Base-by-base conservation (phyloP, 2,888 invertebrate genomes). In the Latrodectus hesperus region DNA sequence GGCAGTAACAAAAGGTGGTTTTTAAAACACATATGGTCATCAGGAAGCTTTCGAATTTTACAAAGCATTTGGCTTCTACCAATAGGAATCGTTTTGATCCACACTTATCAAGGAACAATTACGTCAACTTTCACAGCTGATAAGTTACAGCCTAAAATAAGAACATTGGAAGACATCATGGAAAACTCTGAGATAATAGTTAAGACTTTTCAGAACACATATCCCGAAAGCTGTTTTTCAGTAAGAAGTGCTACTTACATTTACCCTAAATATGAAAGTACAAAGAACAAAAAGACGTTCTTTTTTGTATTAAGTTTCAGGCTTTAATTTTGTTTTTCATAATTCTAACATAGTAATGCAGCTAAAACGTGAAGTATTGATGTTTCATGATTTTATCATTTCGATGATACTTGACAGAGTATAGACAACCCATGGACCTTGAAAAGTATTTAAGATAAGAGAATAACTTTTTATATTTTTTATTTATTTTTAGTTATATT, bases 101-200 rank as follows among this genome's bases (percentile, higher is more conserved):
- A 75, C n/a, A 51, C 76, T 5, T 86, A 80, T 17, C 80, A 86
- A 53, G 79, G 80, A 9, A 17, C 53, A 16, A 86, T 86, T 10
- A 55, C 64, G 14, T 86, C 80, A 9, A 53, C 80, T 10, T 86
- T 80, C 52, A 64, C 85, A 8, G 49, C 60, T 0, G 80, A 80
- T 10, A 86, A 71, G 22, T 10, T 86, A 22, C 74, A 80, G 49
- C 85, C 84, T 14, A 52, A 38, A 65, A 70, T 86, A 9, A 11
- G 22, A 8, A 60, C 75, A 2, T 22, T 80, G 4, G 85, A 80
- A 14, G 75, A 80, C 22, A 52, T 86, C 16, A 11, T 74, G 26
- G 22, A 55, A 10, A 60, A 80, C 17, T 64, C 12, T 8, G 52
- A 26, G 16, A 22, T 80, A 16, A 17, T 3, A 22, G 65, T 77